phyloP scores from a whole-genome alignment of 64 coral and sea anemone genomes.

The Montipora efflorescens region DNA sequence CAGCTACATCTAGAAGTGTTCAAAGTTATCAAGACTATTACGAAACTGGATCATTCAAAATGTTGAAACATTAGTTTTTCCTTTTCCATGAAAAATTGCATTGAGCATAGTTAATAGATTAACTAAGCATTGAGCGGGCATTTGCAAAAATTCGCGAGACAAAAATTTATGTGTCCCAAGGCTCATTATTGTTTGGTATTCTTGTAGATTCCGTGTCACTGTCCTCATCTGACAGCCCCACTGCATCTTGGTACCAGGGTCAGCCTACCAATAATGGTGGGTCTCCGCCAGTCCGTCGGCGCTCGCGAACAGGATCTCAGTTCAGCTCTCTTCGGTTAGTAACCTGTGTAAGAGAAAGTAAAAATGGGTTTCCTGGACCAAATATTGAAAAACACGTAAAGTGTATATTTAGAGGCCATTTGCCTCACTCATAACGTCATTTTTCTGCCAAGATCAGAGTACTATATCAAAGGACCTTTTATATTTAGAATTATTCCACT shows the following conservation, averaged over 20 bases:
- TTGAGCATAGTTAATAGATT: neutral
- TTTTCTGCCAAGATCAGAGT: too few species aligned
- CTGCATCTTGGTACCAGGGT: constrained; percentile 68
- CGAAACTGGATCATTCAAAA: too few species aligned
- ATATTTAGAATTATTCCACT: too few species aligned
- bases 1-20: too few species aligned
- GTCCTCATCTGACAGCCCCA: constrained; percentile 91
- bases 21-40: too few species aligned
- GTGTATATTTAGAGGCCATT: neutral
- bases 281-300: constrained; percentile 74
- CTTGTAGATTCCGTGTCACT: constrained; percentile 85
- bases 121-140: too few species aligned
- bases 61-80: too few species aligned
- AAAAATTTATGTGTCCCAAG: too few species aligned
- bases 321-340: constrained; percentile 88
- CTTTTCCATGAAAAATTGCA: too few species aligned
- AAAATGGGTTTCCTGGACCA: neutral
- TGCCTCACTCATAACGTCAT: too few species aligned
- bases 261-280: constrained; percentile 65
- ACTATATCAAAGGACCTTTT: too few species aligned
- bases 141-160: too few species aligned
- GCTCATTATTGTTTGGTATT: neutral
- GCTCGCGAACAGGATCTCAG: constrained; percentile 72
- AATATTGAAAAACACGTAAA: neutral
- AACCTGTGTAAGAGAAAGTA: neutral